phyloP scores from a whole-genome alignment of 2,888 invertebrate genomes.

The Diaperis boleti region DNA sequence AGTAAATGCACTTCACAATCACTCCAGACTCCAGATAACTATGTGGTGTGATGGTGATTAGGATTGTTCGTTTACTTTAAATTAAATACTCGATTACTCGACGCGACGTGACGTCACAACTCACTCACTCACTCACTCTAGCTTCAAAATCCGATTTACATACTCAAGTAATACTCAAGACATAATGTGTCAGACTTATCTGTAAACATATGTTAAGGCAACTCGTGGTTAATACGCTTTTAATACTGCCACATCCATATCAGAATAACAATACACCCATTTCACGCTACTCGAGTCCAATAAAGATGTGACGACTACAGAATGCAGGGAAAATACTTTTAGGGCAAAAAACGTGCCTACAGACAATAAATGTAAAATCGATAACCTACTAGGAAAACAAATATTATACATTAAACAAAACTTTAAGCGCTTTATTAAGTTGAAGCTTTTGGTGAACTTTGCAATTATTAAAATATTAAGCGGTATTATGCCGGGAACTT shows the following conservation, averaged over 20 bases:
- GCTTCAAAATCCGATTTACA: no score
- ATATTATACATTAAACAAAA: background rate
- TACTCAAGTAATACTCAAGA: no score
- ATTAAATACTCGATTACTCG: no score
- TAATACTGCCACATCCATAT: slow-evolving; percentile 15
- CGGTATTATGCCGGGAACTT: background rate
- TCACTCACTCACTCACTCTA: no score
- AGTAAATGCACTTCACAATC: no score
- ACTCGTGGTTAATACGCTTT: slow-evolving; percentile 15
- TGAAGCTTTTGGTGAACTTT: background rate
- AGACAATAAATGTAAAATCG: no score
- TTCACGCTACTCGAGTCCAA: slow-evolving; percentile 18
- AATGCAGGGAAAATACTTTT: background rate
- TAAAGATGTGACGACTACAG: slow-evolving; percentile 25
- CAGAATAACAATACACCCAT: slow-evolving; percentile 23
- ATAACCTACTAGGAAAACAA: no score
- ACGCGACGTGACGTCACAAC: no score
- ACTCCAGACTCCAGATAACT: no score
- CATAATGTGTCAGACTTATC: background rate
- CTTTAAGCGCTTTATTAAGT: background rate
- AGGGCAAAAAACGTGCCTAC: background rate
- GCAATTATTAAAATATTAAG: background rate
- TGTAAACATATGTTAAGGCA: background rate
- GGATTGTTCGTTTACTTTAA: no score
- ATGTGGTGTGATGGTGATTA: no score